These are phyloP conservation scores for Pissodes strobi DNA, from an alignment of 1,140 invertebrate genomes.

Conservation along the genomic window DNA sequence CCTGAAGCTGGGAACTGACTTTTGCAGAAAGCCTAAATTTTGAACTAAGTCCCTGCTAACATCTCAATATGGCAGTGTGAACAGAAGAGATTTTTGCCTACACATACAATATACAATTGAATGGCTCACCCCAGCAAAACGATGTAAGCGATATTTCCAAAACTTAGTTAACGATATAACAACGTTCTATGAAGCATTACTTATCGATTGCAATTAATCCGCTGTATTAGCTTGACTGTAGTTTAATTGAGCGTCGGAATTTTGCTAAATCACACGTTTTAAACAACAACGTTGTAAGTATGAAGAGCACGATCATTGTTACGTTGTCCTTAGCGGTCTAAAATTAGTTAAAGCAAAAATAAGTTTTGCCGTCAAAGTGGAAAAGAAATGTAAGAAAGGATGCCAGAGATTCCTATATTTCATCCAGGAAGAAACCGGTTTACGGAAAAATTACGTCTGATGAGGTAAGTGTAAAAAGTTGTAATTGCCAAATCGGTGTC, in stretches of 20 bases:
- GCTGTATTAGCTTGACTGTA: no score
- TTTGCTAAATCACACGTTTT: no score
- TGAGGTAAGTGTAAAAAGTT: not conserved
- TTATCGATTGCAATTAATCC: not conserved
- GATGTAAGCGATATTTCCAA: not conserved
- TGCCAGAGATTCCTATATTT: not conserved
- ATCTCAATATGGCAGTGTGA: no score
- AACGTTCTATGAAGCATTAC: not conserved
- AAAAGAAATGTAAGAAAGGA: not conserved
- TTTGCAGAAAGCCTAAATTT: no score
- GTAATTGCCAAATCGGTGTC: not conserved
- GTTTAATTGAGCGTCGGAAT: no score
- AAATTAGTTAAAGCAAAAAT: not conserved
- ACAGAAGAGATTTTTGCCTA: no score
- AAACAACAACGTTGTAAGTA: not conserved
- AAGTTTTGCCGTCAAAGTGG: not conserved
- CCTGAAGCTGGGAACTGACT: no score
- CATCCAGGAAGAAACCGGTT: not conserved
- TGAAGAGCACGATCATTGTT: not conserved
- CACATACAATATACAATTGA: conserved; percentile 20
- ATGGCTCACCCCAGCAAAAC: conserved; percentile 23
- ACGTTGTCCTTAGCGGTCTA: not conserved
- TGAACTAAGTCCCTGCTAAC: no score
- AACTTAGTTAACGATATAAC: not conserved
- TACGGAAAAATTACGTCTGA: not conserved